Evolutionary conservation across 1,140 invertebrate genomes (phyloP).

Genomic region (Sitobion miscanthi): DNA sequence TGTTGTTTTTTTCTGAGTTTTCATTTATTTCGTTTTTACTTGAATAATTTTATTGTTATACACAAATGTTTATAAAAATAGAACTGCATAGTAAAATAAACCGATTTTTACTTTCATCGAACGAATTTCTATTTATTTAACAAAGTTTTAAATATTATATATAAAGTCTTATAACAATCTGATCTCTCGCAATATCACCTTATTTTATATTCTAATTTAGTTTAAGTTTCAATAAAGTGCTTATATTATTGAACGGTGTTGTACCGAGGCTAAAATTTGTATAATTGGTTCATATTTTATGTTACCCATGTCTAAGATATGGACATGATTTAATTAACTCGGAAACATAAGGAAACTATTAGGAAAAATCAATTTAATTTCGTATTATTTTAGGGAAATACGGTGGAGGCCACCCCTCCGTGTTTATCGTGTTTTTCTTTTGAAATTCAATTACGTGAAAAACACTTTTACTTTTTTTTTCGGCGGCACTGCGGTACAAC

Average conservation of each 20-base stretch:
- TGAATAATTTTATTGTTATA: background rate
- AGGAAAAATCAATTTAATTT: background rate
- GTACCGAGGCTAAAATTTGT: background rate
- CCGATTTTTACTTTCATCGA: background rate
- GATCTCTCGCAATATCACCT: background rate
- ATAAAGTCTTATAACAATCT: background rate
- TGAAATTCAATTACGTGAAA: constrained; percentile 29
- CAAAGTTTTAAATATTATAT: background rate
- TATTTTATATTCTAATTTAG: background rate
- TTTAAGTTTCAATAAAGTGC: background rate
- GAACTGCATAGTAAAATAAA: background rate
- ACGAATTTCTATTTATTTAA: background rate
- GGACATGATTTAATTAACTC: background rate
- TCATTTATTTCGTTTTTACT: background rate
- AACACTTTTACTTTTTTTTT: background rate
- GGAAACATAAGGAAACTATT: background rate
- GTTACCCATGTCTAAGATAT: background rate
- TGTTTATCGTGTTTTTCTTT: background rate
- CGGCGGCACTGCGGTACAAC: no score
- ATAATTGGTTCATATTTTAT: background rate
- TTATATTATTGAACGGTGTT: background rate
- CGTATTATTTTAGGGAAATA: background rate
- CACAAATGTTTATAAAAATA: background rate
- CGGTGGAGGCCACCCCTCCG: no score
- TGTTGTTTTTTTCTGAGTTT: background rate